These are phyloP conservation scores for Uria aalge DNA, from an alignment of 2,113 vertebrate genomes.

Conservation along the genomic window DNA sequence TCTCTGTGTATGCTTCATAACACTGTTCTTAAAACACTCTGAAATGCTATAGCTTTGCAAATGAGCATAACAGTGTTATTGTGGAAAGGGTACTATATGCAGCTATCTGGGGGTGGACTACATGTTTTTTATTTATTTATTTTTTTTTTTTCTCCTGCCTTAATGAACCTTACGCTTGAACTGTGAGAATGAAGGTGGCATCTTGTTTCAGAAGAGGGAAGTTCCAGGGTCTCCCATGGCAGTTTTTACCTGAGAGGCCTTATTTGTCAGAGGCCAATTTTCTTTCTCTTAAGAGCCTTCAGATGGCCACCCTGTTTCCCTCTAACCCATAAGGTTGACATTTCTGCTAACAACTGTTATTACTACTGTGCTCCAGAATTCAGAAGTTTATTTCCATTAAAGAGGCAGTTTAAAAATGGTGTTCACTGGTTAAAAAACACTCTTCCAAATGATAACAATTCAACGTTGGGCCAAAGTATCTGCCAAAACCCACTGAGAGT, in stretches of 20 bases:
- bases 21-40: neutral
- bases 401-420: neutral
- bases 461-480: neutral
- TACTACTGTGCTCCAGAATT: neutral
- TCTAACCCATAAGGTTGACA: rapidly evolving
- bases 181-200: neutral
- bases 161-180: neutral
- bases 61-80: neutral
- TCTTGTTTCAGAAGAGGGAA: neutral
- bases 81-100: neutral
- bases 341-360: neutral
- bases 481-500: neutral
- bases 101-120: neutral
- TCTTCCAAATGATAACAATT: neutral
- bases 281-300: neutral
- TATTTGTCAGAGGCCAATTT: neutral
- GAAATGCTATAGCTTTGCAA: neutral
- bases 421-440: neutral
- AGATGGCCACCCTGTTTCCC: neutral
- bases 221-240: neutral
- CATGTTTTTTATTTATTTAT: neutral
- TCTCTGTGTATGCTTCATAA: neutral
- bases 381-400: neutral
- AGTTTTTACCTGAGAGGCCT: neutral
- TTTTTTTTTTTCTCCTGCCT: neutral